Evolutionary conservation across 2,113 vertebrate species (phyloP), one percentile per base, ranked within the genome.

Genomic region (Buteo buteo): DNA sequence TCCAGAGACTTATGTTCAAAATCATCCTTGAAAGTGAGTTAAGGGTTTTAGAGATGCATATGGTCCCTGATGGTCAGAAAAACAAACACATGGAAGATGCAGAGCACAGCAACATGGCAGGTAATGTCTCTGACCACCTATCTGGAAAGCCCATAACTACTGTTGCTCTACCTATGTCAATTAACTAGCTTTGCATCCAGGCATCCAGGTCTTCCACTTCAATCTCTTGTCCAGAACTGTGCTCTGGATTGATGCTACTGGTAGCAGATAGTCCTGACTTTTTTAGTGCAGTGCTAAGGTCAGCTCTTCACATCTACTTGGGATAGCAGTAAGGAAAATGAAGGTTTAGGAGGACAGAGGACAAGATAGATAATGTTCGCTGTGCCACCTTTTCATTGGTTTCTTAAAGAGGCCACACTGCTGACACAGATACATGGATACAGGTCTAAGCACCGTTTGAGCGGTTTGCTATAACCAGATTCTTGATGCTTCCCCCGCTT

Each of bases 231-330:
- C 42, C 47, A 67, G 9, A 36, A 1, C 19, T 32, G 7, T 69
- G 16, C 6, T 82, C 54, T 49, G 29, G 15, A 28, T 17, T 58
- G 21, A 18, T 80, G 29, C 5, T 29, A 6, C 16, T 18, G 5
- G 26, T 10, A 31, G 24, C 13, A 42, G 32, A 14, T 8, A 64
- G 19, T 10, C 28, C 16, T 42, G 42, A 24, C 5, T 22, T 29
- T 42, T 62, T 70, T 11, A 17, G 1, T 44, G 16, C 20, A 1
- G 0, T 55, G n/a, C 15, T 47, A 26, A 79, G 8, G 15, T 22
- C 77, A 73, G 19, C 10, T 62, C 9, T 84, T 86, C 38, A 54
- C 20, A 14, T 32, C 19, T 67, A 5, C 29, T 2, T 29, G 25
- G 25, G 13, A 13, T 17, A 13, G 1, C 8, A 10, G 8, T 34